Base-by-base conservation (phyloP, 2,797 vertebrate genomes). In the Eulemur albifrons region DNA sequence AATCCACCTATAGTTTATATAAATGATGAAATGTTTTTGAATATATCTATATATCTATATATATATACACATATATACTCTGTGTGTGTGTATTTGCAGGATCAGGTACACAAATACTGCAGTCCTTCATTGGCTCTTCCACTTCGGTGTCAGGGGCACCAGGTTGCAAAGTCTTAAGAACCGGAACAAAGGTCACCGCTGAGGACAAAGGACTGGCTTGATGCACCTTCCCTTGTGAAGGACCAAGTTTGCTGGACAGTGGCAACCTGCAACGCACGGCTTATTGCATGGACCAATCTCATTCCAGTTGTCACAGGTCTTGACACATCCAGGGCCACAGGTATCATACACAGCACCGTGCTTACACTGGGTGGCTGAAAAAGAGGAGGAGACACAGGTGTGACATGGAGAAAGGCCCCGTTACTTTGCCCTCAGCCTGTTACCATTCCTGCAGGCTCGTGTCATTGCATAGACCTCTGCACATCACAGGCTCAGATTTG, bases 241-340 rank as follows among this genome's bases (percentile, higher is more conserved):
- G 87, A 99, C 99, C 97, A 99, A 97, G 97, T 99, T 99, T 83
- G 99, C 99, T 0, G 99, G 99, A 67, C 99, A 99, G 98, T 99
- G 99, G 98, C 99, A 99, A 27, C 99, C 99, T 0, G 99, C 99
- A 50, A 99, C 12, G 0, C 99, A 99, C 0, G 99, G 99, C 96
- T 99, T 99, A 94, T 97, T 98, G 97, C 99, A 99, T 0, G 99
- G 99, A 1, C 99, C 99, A 0, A 99, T 99, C 98, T 99, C 99
- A 4, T 99, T 99, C 99, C 99, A 99, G 99, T 99, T 99, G 98
- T 99, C 99, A 75, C 99, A 99, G 35, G 99, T 99, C 98, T 99
- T 99, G 96, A 99, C 98, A 96, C 99, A 99, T 96, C 99, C 99
- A 0, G 99, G 99, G 1, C 99, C 99, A 20, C 99, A 99, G 23